Evolutionary conservation across 2,888 invertebrate genomes (phyloP), one percentile per base, ranked within the genome.

Genomic region (Harpalus rubripes): DNA sequence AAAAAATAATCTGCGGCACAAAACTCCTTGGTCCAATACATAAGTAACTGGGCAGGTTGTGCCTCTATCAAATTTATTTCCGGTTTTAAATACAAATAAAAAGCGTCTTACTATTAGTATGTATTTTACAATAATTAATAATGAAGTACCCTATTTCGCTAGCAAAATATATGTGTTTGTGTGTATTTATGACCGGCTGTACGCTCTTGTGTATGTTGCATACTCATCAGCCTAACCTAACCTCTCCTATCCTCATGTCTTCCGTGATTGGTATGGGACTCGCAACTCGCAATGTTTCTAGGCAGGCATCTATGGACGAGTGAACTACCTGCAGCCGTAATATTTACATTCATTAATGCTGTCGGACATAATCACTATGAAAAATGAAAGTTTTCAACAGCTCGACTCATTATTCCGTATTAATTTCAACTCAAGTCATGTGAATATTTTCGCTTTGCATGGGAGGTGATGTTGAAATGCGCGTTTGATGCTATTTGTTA

Each of bases 331-430:
- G 78, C 61, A 84, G 52, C 84, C 22, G 78, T 78, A 78, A 84
- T 84, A 84, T 84, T 76, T 78, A 84, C 78, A 84, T 84, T 84
- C 84, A 84, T 84, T 84, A 78, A 78, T 78, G 78, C 78, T 84
- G 78, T 72, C 65, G 84, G 84, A 78, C 84, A 84, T 78, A 61
- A 59, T 80, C 61, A 78, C 84, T 65, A 84, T 84, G 84, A 84
- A 84, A 84, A 84, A 84, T 84, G 84, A 84, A 84, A 84, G 84
- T 84, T 84, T 84, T 84, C 8, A 84, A 78, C 41, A 58, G 63
- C 59, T 59, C 56, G 74, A 61, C 76, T 83, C 22, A 83, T 83
- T 83, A 83, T 65, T 84, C 12, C 56, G 26, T 78, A 78, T 63
- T 76, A 76, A 84, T 61, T 76, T 78, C 44, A 78, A 78, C 44